Evolutionary conservation across 1,140 invertebrate genomes (phyloP), one percentile per base, ranked within the genome.

Genomic region (Pseudomyrmex sp.): DNA sequence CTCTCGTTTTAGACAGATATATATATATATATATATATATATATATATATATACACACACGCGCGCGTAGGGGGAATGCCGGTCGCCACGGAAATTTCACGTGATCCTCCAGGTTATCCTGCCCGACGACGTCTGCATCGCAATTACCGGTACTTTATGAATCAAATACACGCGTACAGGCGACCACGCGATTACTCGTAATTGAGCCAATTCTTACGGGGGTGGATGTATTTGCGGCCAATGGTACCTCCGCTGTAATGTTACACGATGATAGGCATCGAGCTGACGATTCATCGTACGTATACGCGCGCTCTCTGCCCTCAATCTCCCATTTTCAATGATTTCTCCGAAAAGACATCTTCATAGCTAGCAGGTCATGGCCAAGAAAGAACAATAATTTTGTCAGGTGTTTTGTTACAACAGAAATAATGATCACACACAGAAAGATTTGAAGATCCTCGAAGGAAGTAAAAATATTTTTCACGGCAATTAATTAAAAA

Each of bases 131-230:
- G 90, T 92, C 84, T 89, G 75, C 66, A 85, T 88, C 80, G 89
- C 91, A 93, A 93, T 93, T 92, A 93, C 90, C 87, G 90, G 88
- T 88, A 93, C 90, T 93, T 93, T 92, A 92, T 90, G 90, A 91
- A 92, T 91, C 89, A 92, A 90, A 91, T 58, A 88, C 91, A 89
- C 88, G 86, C 83, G 79, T 88, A 91, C 66, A 84, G 82, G 61
- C 88, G 85, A 82, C 62, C 86, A 89, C 66, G 70, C 90, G 89
- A 93, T 94, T 93, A 91, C 85, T 73, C 87, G 89, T 92, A 93
- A 94, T 94, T 93, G 92, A 93, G 88, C 92, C 92, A 93, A 93
- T 93, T 93, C 90, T 93, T 93, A 89, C 90, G 86, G 89, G 89
- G 91, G 91, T 89, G 85, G 83, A 82, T 86, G 86, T 85, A 90